These are phyloP conservation scores for Pyrochroa serraticornis DNA, from an alignment of 2,888 invertebrate species.

Conservation along the genomic window DNA sequence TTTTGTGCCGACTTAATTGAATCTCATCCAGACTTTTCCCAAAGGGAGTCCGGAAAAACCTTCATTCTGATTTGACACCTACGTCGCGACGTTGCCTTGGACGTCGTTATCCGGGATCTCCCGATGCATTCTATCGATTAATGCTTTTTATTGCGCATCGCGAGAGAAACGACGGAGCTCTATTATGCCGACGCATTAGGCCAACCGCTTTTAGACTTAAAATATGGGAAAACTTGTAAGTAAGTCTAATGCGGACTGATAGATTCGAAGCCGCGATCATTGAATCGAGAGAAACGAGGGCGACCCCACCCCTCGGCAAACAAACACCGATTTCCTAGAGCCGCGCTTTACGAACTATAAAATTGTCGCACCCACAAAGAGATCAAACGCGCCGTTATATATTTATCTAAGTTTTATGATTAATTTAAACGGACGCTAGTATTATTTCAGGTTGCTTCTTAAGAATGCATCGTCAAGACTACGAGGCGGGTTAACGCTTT, in stretches of 20 bases:
- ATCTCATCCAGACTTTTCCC: no score
- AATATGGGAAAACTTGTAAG: constrained; percentile 56
- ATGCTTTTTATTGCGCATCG: no score
- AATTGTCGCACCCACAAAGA: constrained; percentile 52
- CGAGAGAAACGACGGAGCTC: no score
- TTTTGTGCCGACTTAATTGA: no score
- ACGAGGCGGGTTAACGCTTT: constrained; percentile 33
- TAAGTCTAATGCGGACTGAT: constrained; percentile 53
- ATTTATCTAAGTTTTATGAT: constrained; percentile 55
- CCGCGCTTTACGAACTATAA: constrained; percentile 44
- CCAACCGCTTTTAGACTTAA: constrained; percentile 48
- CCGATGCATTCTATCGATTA: no score
- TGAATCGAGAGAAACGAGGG: constrained; percentile 39
- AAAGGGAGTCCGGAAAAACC: no score
- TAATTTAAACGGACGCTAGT: constrained; percentile 47
- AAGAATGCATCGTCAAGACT: constrained; percentile 39
- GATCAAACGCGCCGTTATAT: constrained; percentile 53
- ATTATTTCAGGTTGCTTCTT: constrained; percentile 54
- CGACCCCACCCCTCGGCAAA: constrained; percentile 31
- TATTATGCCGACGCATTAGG: constrained; percentile 43
- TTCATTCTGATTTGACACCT: neutral
- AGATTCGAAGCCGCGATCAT: constrained; percentile 51
- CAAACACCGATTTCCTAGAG: constrained; percentile 38
- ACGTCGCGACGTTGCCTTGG: neutral
- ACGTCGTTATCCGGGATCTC: no score